Evolutionary conservation across 2,797 vertebrate genomes (phyloP).

Genomic region (Carduelis carduelis): DNA sequence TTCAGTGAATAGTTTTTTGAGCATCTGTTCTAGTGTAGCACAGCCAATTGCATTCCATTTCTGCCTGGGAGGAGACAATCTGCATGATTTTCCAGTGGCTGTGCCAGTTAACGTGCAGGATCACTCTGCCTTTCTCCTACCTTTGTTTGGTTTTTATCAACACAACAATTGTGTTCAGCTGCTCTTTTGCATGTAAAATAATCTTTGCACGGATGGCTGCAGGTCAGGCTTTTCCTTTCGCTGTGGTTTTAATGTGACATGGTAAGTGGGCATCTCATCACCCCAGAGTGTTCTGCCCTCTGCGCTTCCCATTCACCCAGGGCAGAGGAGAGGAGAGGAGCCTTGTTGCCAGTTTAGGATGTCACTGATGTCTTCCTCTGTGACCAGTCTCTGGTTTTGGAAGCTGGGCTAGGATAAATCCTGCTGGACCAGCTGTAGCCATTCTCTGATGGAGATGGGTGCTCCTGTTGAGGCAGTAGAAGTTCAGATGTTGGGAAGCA

Average conservation of each 20-base stretch:
- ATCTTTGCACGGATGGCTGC: background rate
- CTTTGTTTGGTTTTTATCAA: conserved; percentile 10
- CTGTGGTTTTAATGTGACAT: background rate
- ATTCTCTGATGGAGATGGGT: background rate
- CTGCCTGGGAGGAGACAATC: background rate
- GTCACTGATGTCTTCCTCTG: background rate
- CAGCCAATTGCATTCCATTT: background rate
- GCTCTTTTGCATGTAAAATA: background rate
- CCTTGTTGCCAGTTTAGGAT: background rate
- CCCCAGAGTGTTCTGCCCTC: background rate
- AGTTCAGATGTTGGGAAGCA: background rate
- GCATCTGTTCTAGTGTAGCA: background rate
- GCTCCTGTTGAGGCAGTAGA: background rate
- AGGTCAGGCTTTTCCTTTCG: background rate
- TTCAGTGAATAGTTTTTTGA: background rate
- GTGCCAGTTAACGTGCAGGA: background rate
- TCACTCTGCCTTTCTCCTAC: background rate
- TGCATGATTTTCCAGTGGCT: background rate
- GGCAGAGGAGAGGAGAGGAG: background rate
- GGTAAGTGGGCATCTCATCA: background rate
- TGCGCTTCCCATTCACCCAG: background rate
- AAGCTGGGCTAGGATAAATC: background rate
- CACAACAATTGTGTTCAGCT: conserved; percentile 33
- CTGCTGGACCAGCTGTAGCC: background rate
- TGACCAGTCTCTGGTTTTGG: background rate